phyloP scores from a whole-genome alignment of 1,140 invertebrate species.

The Triops cancriformis region DNA sequence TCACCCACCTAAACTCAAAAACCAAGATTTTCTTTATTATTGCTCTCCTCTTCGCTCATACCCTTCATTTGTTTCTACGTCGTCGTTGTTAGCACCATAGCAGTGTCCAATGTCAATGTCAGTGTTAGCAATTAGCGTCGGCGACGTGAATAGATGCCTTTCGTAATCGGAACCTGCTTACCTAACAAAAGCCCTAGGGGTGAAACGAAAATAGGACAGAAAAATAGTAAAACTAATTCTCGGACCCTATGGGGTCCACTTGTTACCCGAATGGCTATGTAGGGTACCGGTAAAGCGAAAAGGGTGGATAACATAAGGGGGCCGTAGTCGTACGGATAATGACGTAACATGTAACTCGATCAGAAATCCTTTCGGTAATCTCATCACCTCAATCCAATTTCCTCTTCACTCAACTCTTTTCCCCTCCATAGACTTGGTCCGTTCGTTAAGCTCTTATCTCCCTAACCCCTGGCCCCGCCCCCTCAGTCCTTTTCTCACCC shows the following conservation, averaged over 20 bases:
- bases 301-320: too few relatives aligned
- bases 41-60: too few relatives aligned
- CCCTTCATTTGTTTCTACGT: too few relatives aligned
- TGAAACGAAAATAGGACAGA: not conserved
- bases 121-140: not conserved
- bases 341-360: constrained; percentile 1
- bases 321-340: not conserved
- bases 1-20: too few relatives aligned
- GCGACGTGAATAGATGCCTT: not conserved
- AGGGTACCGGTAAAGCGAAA: too few relatives aligned
- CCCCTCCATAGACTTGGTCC: not conserved
- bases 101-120: not conserved
- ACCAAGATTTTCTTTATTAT: too few relatives aligned
- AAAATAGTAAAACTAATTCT: not conserved
- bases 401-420: not conserved
- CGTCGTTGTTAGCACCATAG: not conserved
- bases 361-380: not conserved
- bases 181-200: not conserved
- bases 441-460: not conserved
- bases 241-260: not conserved
- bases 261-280: not conserved
- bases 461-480: too few relatives aligned
- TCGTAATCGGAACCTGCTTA: not conserved
- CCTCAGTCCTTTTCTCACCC: too few relatives aligned
- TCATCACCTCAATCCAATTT: constrained; percentile 10